Base-by-base conservation (phyloP, 2,888 invertebrate species). In the Leptinotarsa peninsularis region DNA sequence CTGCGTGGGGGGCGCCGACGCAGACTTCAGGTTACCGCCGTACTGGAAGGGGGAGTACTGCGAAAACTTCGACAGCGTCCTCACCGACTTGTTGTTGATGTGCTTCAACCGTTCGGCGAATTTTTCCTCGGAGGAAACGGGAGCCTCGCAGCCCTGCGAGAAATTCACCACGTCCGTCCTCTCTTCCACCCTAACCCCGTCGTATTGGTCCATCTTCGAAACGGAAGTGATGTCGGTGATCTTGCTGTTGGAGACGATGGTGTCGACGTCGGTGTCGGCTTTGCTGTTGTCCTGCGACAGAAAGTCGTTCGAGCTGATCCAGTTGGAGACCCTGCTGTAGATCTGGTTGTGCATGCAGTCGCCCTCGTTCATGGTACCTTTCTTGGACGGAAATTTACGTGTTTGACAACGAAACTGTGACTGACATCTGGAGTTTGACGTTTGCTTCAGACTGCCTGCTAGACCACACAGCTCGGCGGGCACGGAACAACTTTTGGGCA, bases 281-380 rank as follows among this genome's bases (percentile, higher is more conserved):
- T 78, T 81, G 67, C 72, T 75, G 17, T 71, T 73, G 50, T 83
- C 82, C 10, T 75, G 72, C 52, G 67, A 77, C 15, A 83, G 79
- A 77, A 88, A 88, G 82, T 88, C 85, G 67, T 86, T 85, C 15
- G 82, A 79, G 74, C 83, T 85, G 43, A 88, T 85, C 88, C 88
- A 88, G 60, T 85, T 84, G 2, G 85, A 83, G 13, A 88, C 86
- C 73, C 85, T 82, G 63, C 81, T 83, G 71, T 82, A 86, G 21
- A 80, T 82, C 70, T 82, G 80, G 56, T 83, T 82, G 14, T 82
- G 76, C 67, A 80, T 73, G 21, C 76, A 80, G 14, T 82, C 81
- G 10, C 73, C 74, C 33, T 82, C 78, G 56, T 73, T 73, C 82
- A 83, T 82, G 15, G 72, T 82, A 63, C 74, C 76, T 72, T 76